Percentiles rank a stretch among this genome's conserved stretches.
These are phyloP conservation scores for Chrysina gloriosa DNA, from an alignment of 2,888 invertebrate species.

Conservation along the genomic window DNA sequence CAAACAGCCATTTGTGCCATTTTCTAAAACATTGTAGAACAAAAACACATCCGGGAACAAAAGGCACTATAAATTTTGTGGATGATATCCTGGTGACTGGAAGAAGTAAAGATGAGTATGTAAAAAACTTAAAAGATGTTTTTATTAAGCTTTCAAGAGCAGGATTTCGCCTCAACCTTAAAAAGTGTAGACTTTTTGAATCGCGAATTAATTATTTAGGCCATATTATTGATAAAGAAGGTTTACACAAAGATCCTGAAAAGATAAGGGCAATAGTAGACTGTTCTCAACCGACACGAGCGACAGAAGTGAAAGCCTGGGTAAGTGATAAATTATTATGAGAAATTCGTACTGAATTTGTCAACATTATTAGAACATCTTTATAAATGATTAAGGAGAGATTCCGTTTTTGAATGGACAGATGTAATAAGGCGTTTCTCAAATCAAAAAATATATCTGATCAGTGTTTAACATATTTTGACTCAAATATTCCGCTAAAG, in stretches of 20 bases:
- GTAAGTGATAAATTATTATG: neutral
- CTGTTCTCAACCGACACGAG: neutral
- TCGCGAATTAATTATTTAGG: neutral
- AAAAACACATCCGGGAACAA: neutral
- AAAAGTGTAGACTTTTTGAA: neutral
- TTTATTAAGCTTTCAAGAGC: neutral
- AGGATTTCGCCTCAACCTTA: neutral
- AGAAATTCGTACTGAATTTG: no score
- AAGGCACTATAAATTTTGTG: neutral
- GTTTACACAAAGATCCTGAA: neutral
- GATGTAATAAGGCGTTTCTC: no score
- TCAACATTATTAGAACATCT: neutral
- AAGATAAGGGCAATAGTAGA: neutral
- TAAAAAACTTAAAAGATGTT: neutral
- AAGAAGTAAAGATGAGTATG: neutral
- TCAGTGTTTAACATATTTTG: no score
- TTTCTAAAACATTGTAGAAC: neutral
- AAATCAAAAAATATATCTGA: no score
- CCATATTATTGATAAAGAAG: neutral
- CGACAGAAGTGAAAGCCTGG: neutral
- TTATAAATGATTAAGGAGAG: no score
- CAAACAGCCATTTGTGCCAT: neutral
- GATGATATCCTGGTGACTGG: neutral
- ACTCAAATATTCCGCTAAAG: no score
- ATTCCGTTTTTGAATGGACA: no score